These are phyloP conservation scores for Lathamus discolor DNA, from an alignment of 2,113 vertebrate species.

Conservation along the genomic window DNA sequence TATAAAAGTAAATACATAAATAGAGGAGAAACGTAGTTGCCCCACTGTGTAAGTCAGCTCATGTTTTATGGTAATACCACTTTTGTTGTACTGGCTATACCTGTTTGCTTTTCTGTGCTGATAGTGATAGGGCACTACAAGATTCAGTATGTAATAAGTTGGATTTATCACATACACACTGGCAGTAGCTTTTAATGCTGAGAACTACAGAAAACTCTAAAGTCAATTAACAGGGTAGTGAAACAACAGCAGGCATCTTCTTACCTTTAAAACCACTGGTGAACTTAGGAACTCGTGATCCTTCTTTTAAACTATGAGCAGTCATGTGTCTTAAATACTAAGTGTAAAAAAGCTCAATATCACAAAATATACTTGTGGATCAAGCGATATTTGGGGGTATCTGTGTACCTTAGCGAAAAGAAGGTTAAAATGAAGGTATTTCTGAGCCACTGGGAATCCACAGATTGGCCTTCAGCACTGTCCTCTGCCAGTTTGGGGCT, in stretches of 20 bases:
- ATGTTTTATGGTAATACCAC: background rate
- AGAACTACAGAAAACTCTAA: background rate
- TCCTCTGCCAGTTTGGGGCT: background rate
- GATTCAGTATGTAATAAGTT: background rate
- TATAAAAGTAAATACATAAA: background rate
- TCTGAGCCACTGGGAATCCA: background rate
- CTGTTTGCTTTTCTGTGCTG: background rate
- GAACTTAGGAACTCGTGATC: background rate
- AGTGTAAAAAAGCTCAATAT: background rate
- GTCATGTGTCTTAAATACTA: background rate
- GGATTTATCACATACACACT: background rate
- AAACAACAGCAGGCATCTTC: background rate
- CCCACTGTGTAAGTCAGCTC: background rate
- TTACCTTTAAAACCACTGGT: background rate
- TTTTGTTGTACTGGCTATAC: background rate
- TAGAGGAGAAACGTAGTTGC: background rate
- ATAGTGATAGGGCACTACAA: background rate
- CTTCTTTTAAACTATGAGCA: background rate
- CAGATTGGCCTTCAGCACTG: background rate
- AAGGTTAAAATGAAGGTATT: background rate
- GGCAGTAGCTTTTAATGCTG: background rate
- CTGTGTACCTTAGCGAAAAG: background rate
- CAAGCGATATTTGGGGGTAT: background rate
- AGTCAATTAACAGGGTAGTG: background rate
- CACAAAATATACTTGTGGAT: background rate